Conservation (phyloP, 2,888 invertebrate species). For the Creontiades dilutus region DNA sequence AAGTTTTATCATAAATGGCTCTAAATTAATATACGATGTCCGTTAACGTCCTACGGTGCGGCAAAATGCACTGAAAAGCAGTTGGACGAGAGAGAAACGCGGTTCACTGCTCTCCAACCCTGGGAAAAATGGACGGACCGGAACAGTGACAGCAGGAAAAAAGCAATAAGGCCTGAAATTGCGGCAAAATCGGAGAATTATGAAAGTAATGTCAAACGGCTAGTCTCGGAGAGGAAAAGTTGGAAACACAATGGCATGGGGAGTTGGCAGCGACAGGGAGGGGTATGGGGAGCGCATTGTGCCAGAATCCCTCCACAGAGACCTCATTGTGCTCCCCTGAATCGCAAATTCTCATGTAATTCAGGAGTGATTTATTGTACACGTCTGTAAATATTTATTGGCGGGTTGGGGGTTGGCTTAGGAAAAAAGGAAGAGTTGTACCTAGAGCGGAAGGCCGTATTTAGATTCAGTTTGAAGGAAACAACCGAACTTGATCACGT, state of each 20-base stretch:
- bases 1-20: too few species aligned
- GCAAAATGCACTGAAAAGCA: too few species aligned
- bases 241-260: constrained; percentile 65
- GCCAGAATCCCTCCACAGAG: constrained; percentile 60
- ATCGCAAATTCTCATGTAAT: constrained; percentile 72
- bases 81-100: neutral
- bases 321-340: constrained; percentile 71
- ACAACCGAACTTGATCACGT: constrained; percentile 58
- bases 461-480: constrained; percentile 67
- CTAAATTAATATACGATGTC: too few species aligned
- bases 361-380: constrained; percentile 69
- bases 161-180: constrained; percentile 46
- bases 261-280: constrained; percentile 53
- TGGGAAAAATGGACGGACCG: neutral
- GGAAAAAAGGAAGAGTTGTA: constrained; percentile 2
- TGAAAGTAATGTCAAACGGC: constrained; percentile 65
- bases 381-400: constrained; percentile 71
- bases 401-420: constrained; percentile 52
- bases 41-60: too few species aligned
- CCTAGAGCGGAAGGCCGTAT: constrained; percentile 60
- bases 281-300: constrained; percentile 63
- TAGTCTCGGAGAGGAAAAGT: constrained; percentile 57
- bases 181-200: constrained; percentile 64
- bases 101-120: neutral
- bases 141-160: constrained; percentile 43